Conservation (phyloP, 2,113 vertebrate species). For the Amphilophus citrinellus region DNA sequence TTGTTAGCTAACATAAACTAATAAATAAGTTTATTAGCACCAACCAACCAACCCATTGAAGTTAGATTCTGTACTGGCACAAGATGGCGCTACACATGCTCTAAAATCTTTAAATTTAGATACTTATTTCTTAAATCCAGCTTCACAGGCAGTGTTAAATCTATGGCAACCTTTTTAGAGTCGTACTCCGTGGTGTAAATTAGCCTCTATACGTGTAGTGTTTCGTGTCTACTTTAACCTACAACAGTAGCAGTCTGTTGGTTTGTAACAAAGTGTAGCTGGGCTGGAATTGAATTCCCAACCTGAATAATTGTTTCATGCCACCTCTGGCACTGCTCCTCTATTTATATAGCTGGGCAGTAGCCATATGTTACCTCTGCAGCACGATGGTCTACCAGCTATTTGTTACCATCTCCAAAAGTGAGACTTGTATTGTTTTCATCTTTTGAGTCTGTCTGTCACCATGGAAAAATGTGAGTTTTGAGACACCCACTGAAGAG, state of each 20-base stretch:
- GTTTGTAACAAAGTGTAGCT: neutral
- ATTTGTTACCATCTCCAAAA: neutral
- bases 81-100: no score
- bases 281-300: neutral
- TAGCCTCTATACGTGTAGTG: no score
- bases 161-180: no score
- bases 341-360: neutral
- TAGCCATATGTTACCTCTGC: neutral
- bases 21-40: no score
- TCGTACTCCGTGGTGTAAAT: no score
- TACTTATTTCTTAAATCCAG: no score
- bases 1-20: no score
- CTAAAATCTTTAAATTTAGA: no score
- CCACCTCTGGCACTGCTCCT: neutral
- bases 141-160: no score
- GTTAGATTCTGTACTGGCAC: no score
- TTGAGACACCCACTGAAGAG: neutral
- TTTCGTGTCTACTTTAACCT: neutral
- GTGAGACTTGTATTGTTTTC: neutral
- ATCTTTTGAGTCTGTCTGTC: neutral
- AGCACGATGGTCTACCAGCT: neutral
- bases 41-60: no score
- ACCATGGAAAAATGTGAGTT: neutral
- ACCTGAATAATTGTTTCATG: neutral
- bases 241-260: neutral